Conservation (phyloP, 2,113 vertebrate genomes). For the Hydrolagus affinis region DNA sequence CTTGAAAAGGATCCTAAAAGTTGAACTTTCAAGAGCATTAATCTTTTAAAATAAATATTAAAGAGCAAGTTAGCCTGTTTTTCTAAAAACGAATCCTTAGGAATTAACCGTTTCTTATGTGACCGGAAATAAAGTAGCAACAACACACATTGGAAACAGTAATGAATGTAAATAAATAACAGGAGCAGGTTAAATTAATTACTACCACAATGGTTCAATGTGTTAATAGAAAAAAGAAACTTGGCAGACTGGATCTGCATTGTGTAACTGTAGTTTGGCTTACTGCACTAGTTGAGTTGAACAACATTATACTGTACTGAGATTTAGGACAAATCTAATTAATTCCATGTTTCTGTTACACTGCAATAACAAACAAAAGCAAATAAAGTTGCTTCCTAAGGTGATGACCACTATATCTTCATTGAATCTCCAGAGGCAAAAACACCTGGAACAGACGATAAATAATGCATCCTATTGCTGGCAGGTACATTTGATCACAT, state of each 20-base stretch:
- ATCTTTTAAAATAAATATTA: background rate
- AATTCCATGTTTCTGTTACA: too few species aligned
- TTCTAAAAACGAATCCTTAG: background rate
- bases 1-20: background rate
- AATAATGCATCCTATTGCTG: too few species aligned
- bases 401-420: too few species aligned
- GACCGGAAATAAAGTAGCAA: background rate
- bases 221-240: background rate
- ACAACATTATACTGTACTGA: background rate
- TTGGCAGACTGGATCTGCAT: background rate
- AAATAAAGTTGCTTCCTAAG: too few species aligned
- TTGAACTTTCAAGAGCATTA: background rate
- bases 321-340: background rate
- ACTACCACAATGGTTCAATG: background rate
- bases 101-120: background rate
- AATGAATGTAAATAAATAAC: background rate
- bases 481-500: too few species aligned
- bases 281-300: background rate
- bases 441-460: too few species aligned
- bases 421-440: too few species aligned
- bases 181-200: background rate
- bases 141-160: background rate
- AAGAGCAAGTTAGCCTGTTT: background rate
- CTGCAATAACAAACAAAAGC: too few species aligned
- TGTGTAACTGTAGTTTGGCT: background rate